phyloP scores from a whole-genome alignment of 53 echinoderm and acorn worm genomes.

The Pentamera pediparva region DNA sequence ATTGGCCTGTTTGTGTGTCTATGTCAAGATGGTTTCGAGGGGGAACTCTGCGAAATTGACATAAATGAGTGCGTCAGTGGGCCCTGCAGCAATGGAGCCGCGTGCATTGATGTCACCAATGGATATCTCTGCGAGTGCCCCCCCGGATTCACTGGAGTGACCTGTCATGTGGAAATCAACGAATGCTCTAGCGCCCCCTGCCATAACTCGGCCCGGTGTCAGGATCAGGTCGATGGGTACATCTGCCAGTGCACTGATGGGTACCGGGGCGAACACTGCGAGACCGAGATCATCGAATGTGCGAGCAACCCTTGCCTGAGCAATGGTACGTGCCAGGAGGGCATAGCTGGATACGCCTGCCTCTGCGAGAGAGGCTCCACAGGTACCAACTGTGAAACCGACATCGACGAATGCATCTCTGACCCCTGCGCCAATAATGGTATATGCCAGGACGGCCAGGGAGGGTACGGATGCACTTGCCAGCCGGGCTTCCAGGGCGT shows the following conservation, averaged over 20 bases:
- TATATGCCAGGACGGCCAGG: conserved; percentile 42
- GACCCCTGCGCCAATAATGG: conserved; percentile 53
- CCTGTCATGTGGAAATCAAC: conserved; percentile 46
- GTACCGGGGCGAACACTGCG: conserved; percentile 44
- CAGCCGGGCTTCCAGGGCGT: conserved; percentile 45
- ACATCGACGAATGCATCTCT: conserved; percentile 52
- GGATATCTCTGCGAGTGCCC: conserved; percentile 48
- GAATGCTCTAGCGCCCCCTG: conserved; percentile 60
- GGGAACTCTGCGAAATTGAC: conserved; percentile 39
- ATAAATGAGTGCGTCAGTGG: conserved; percentile 45
- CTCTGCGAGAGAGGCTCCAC: conserved; percentile 40
- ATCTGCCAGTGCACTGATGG: conserved; percentile 47
- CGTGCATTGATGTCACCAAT: conserved; percentile 49
- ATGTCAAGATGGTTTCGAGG: conserved; percentile 45
- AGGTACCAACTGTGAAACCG: conserved; percentile 40
- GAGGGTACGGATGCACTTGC: conserved; percentile 49
- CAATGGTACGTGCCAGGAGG: conserved; percentile 38
- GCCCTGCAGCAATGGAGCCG: conserved; percentile 53
- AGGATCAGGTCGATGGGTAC: conserved; percentile 47
- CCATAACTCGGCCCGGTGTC: conserved; percentile 42
- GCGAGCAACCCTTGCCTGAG: conserved; percentile 51
- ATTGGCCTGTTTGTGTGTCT: conserved; percentile 43
- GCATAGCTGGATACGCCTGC: conserved; percentile 48
- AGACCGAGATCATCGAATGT: conserved; percentile 58
- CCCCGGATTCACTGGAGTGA: conserved; percentile 43